Percentiles rank a stretch among this genome's conserved stretches.
phyloP scores from a whole-genome alignment of 2,113 vertebrate genomes.

The Oryzias curvinotus region DNA sequence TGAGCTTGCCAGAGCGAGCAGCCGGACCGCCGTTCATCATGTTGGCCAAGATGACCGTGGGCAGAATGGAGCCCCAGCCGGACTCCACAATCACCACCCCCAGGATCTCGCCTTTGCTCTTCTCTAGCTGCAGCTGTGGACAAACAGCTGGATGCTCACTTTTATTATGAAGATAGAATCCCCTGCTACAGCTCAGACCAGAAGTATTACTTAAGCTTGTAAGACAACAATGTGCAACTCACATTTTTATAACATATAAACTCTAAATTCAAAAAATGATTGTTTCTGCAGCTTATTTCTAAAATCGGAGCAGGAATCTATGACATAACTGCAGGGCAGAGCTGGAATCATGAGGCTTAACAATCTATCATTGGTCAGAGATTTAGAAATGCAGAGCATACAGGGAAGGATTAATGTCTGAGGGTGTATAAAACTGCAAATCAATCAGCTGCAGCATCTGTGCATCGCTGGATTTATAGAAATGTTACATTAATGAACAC shows the following conservation, averaged over 20 bases:
- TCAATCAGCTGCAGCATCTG: background rate
- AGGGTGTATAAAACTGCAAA: constrained; percentile 16
- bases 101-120: constrained; percentile 96
- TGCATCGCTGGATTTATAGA: constrained; percentile 1
- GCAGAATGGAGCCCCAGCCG: constrained; percentile 98
- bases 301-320: background rate
- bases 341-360: background rate
- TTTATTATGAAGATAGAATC: background rate
- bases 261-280: too few species aligned
- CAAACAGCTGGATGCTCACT: background rate
- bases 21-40: constrained; percentile 98
- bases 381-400: constrained; percentile 2
- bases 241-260: too few species aligned
- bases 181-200: background rate
- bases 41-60: constrained; percentile 97
- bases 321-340: constrained; percentile 2
- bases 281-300: background rate
- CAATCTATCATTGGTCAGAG: constrained; percentile 3
- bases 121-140: constrained; percentile 92
- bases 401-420: constrained; percentile 2
- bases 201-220: background rate
- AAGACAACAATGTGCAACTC: too few species aligned
- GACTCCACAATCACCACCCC: constrained; percentile 98
- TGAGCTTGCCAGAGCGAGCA: constrained; percentile 95
- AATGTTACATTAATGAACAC: background rate